Evolutionary conservation across 2,888 invertebrate genomes (phyloP).

Genomic region (Acanthacorydalis orientalis): DNA sequence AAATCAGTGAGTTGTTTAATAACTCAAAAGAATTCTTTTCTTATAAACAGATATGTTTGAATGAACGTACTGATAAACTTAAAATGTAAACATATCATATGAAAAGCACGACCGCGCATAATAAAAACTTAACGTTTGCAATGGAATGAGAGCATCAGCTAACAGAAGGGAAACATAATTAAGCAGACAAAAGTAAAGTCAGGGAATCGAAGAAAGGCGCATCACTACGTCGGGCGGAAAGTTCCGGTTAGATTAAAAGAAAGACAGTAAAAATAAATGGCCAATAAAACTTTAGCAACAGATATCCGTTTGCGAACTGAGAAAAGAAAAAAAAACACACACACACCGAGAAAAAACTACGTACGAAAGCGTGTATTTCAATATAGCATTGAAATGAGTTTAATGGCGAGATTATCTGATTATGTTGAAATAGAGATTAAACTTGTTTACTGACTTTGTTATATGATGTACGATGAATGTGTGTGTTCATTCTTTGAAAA

Average conservation of each 20-base stretch:
- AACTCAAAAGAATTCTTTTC: too few relatives aligned
- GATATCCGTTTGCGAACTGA: not conserved
- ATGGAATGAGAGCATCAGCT: not conserved
- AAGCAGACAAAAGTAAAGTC: conserved; percentile 3
- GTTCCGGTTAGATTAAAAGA: conserved; percentile 3
- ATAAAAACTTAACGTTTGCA: conserved; percentile 2
- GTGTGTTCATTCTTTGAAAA: too few relatives aligned
- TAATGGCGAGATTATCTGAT: not conserved
- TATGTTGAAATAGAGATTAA: not conserved
- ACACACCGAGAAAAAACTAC: not conserved
- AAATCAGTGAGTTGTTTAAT: too few relatives aligned
- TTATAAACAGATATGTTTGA: too few relatives aligned
- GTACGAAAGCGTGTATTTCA: too few relatives aligned
- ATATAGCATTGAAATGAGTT: not conserved
- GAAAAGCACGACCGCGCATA: not conserved
- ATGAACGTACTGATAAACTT: too few relatives aligned
- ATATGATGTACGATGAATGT: too few relatives aligned
- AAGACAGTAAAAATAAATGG: conserved; percentile 3
- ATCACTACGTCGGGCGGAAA: not conserved
- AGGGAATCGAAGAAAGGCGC: not conserved
- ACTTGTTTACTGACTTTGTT: too few relatives aligned
- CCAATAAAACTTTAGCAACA: conserved; percentile 1
- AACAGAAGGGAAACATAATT: conserved; percentile 1
- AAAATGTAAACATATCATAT: too few relatives aligned
- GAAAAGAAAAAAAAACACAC: not conserved